Percentiles rank a stretch among this genome's conserved stretches.
phyloP scores from a whole-genome alignment of 2,888 invertebrate species.

The Cyaniris semiargus region DNA sequence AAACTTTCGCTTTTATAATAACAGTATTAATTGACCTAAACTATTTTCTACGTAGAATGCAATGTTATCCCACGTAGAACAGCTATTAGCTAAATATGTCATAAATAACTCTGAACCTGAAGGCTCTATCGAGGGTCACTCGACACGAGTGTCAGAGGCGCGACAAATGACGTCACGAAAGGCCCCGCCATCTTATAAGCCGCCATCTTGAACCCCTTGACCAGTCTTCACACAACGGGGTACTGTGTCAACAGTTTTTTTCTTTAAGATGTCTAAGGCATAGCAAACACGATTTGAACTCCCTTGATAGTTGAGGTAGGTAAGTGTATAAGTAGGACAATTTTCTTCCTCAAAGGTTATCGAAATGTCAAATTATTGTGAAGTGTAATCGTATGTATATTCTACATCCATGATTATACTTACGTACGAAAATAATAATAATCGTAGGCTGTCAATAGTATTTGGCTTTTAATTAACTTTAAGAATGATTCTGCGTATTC shows the following conservation, averaged over 20 bases:
- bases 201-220: slow-evolving; percentile 14
- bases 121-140: not conserved
- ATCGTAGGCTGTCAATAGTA: too few relatives aligned
- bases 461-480: too few relatives aligned
- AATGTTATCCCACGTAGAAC: too few relatives aligned
- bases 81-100: not conserved
- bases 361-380: not conserved
- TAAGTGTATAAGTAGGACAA: not conserved
- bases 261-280: not conserved
- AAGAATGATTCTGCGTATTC: too few relatives aligned
- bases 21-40: too few relatives aligned
- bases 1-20: too few relatives aligned
- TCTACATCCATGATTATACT: not conserved
- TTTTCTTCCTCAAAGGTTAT: not conserved
- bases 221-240: not conserved
- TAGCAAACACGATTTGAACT: not conserved
- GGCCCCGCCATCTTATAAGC: not conserved
- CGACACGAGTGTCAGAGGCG: not conserved
- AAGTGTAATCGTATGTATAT: not conserved
- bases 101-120: not conserved
- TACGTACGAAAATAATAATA: not conserved
- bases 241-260: slow-evolving; percentile 14
- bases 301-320: not conserved
- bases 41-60: too few relatives aligned
- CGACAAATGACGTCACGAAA: slow-evolving; percentile 5